Base-by-base conservation (phyloP, 2,797 vertebrate species). In the Acanthiza pusilla region DNA sequence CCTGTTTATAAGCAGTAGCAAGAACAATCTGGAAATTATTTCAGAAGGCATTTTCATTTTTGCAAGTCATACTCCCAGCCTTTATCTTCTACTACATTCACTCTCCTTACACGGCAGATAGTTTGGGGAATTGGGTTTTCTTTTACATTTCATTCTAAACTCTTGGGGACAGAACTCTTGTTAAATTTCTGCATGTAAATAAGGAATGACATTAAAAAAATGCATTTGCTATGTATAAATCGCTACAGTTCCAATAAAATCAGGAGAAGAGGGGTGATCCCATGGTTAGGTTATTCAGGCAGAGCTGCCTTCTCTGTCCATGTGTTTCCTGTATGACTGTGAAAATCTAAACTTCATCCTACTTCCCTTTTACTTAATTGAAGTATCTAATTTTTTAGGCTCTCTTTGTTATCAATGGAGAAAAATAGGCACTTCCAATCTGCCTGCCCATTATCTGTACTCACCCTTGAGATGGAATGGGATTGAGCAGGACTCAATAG, bases 1-100 rank as follows among this genome's bases (percentile, higher is more conserved):
- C 94, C 94, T 97, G 96, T 96, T 97, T 96, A 96, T 92, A 91
- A 92, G 88, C 54, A 70, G 77, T 75, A 78, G 66, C 1, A 0
- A 82, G 88, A 96, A 87, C 47, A 85, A 83, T 75, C 75, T 91
- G 93, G 67, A 92, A 93, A 80, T 82, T 94, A 89, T 92, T 96
- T 96, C 72, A 90, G 84, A 89, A 88, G 26, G 11, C 30, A 85
- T 93, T 96, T 97, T 92, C 54, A 71, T 63, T 94, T 95, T 66
- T 73, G 23, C 27, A 88, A 93, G 83, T 84, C 22, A 50, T 83
- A 54, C 19, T 70, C 20, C 20, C 71, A 75, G 86, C 78, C 40
- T 81, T 73, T 51, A n/a, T 89, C 55, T 74, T 71, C 48, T 71
- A 21, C 50, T 83, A 26, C 11, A 32, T 27, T 13, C 9, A 47